Evolutionary conservation across 1,140 invertebrate genomes (phyloP), one percentile per base, ranked within the genome.

Genomic region (Ceratitis capitata): DNA sequence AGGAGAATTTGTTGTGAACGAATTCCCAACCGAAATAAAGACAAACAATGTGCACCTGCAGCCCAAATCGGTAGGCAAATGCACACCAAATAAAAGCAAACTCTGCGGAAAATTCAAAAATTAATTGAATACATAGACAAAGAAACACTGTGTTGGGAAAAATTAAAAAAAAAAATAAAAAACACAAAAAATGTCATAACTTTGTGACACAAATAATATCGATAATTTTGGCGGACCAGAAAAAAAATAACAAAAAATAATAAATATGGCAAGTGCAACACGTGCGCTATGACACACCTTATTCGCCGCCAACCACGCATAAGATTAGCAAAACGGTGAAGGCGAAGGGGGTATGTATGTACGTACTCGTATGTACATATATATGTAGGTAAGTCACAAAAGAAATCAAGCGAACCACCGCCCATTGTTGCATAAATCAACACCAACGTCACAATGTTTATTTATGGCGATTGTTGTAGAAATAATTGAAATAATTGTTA

Each of bases 401-500:
- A 53, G 51, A 0, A 53, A 4, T 19, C 16, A 19, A 26, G 29
- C 9, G 29, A 26, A 23, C 61, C 61, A 78, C 35, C 69, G n/a
- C 69, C 69, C 69, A 45, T 39, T 78, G 69, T 26, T 78, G n/a
- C 42, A 78, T 78, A 78, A 78, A 78, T 78, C 69, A 78, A 47
- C 39, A 35, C n/a, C 69, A 3, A 45, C 58, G 39, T 16, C 69
- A 42, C n/a, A 56, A n/a, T n/a, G 19, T 56, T 35, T 78, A 78
- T 78, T 23, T 39, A 45, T 78, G 39, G 69, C n/a, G 9, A 45
- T 23, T 42, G n/a, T 42, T n/a, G 69, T 69, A 69, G 39, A 69
- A 69, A 39, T 69, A 35, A 69, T n/a, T 39, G n/a, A 78, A 78
- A 78, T 78, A 78, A 78, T 78, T 78, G 39, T 78, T 78, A 78